phyloP scores from a whole-genome alignment of 2,797 vertebrate species.

The Chrysocyon brachyurus region DNA sequence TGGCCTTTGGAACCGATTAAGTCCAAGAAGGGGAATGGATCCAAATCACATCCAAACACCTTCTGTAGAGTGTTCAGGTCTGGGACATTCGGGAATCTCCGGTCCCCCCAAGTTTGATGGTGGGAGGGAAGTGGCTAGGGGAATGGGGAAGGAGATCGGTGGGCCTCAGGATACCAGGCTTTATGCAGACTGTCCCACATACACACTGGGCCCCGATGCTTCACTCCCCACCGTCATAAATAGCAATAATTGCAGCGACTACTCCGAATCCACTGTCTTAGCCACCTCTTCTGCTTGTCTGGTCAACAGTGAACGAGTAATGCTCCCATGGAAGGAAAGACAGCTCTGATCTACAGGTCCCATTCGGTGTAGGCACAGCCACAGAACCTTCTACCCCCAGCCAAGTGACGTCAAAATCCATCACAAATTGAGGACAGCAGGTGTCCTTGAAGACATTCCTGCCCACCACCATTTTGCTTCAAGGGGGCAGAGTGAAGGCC shows the following conservation, averaged over 20 bases:
- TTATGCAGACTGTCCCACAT: neutral
- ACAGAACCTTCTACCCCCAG: neutral
- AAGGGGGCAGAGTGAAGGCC: slow-evolving; percentile 61
- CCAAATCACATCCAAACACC: neutral
- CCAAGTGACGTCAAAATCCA: slow-evolving; percentile 11
- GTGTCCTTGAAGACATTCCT: neutral
- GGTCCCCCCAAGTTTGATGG: neutral
- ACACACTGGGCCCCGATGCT: neutral
- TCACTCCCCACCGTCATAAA: neutral
- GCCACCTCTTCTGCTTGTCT: neutral
- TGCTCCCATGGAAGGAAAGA: neutral
- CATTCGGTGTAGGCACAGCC: neutral
- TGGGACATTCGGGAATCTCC: neutral
- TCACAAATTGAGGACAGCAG: slow-evolving; percentile 28
- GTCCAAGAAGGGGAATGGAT: neutral
- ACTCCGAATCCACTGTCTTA: neutral
- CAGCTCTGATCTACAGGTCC: neutral
- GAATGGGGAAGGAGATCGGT: neutral
- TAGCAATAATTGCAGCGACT: neutral
- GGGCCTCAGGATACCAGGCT: neutral
- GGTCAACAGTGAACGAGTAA: neutral
- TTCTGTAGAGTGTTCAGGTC: neutral
- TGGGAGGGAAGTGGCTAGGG: neutral
- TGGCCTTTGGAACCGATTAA: neutral
- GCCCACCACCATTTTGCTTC: slow-evolving; percentile 67